Evolutionary conservation across 2,888 invertebrate species (phyloP).

Genomic region (Hofmannophila pseudospretella): DNA sequence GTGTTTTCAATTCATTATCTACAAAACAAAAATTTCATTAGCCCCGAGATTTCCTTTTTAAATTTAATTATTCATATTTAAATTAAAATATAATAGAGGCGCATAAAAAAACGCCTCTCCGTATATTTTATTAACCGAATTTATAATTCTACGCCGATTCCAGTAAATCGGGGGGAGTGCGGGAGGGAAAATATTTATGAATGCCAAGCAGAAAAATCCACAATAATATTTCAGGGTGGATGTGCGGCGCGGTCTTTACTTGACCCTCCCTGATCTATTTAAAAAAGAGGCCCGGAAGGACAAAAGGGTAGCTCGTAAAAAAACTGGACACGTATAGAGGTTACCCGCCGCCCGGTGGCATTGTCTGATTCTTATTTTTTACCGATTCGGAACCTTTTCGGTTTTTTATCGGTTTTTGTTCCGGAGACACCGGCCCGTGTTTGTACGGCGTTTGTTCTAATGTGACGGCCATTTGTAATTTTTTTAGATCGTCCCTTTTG

Average conservation of each 20-base stretch:
- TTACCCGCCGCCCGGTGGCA: slow-evolving; percentile 57
- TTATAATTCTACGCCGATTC: slow-evolving; percentile 75
- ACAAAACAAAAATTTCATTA: slow-evolving; percentile 78
- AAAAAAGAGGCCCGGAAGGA: slow-evolving; percentile 76
- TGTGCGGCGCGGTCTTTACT: slow-evolving; percentile 64
- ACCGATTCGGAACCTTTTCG: slow-evolving; percentile 73
- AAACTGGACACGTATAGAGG: slow-evolving; percentile 75
- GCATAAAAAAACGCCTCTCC: slow-evolving; percentile 63
- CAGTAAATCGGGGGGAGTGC: slow-evolving; percentile 53
- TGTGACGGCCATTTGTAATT: slow-evolving; percentile 72
- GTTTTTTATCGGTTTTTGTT: slow-evolving; percentile 77
- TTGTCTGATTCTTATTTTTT: slow-evolving; percentile 78
- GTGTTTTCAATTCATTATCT: slow-evolving; percentile 79
- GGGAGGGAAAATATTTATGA: slow-evolving; percentile 72
- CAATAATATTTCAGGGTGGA: slow-evolving; percentile 76
- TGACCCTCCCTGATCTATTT: slow-evolving; percentile 74
- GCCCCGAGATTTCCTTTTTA: slow-evolving; percentile 74
- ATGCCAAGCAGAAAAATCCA: slow-evolving; percentile 76
- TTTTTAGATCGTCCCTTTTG: slow-evolving; percentile 46
- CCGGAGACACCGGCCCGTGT: slow-evolving; percentile 64
- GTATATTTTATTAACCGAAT: slow-evolving; percentile 78
- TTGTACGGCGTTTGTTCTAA: slow-evolving; percentile 67
- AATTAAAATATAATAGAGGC: slow-evolving; percentile 77
- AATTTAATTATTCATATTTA: slow-evolving; percentile 78
- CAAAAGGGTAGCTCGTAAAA: slow-evolving; percentile 72